Percentiles rank a stretch among this genome's conserved stretches.
phyloP scores from a whole-genome alignment of 23 tunicate genomes.

The Trididemnum miniatum region DNA sequence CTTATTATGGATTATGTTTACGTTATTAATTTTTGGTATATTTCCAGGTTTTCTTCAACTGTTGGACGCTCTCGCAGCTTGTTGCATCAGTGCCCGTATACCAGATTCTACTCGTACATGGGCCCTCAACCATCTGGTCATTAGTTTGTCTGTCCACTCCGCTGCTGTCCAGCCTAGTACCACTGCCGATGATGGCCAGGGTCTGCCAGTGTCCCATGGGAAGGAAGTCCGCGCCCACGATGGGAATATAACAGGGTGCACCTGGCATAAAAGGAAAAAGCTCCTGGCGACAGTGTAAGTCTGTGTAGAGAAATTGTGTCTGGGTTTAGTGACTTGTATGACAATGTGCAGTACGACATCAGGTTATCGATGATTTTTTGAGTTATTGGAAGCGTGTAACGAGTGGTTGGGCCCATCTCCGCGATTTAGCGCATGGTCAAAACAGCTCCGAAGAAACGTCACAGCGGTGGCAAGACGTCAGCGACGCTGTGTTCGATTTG shows the following conservation, averaged over 20 bases:
- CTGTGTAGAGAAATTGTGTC: too few species aligned
- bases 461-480: too few species aligned
- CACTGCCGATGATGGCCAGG: constrained; percentile 20
- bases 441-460: too few species aligned
- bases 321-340: too few species aligned
- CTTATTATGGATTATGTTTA: too few species aligned
- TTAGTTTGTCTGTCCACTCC: constrained; percentile 40
- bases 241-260: constrained; percentile 16
- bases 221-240: constrained; percentile 61
- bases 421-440: too few species aligned
- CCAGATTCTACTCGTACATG: constrained; percentile 48
- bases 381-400: too few species aligned
- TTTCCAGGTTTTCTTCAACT: constrained; percentile 53
- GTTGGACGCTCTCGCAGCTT: constrained; percentile 76
- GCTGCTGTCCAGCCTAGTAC: not conserved
- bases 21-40: too few species aligned
- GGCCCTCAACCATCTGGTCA: constrained; percentile 66
- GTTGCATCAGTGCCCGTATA: constrained; percentile 67
- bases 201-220: constrained; percentile 41
- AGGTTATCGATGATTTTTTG: too few species aligned
- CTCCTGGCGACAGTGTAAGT: constrained; percentile 65
- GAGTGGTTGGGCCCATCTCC: too few species aligned
- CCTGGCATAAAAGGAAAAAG: constrained; percentile 58
- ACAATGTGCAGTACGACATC: too few species aligned
- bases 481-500: too few species aligned